phyloP scores from a whole-genome alignment of 1,140 invertebrate genomes.

The Anastrepha obliqua region DNA sequence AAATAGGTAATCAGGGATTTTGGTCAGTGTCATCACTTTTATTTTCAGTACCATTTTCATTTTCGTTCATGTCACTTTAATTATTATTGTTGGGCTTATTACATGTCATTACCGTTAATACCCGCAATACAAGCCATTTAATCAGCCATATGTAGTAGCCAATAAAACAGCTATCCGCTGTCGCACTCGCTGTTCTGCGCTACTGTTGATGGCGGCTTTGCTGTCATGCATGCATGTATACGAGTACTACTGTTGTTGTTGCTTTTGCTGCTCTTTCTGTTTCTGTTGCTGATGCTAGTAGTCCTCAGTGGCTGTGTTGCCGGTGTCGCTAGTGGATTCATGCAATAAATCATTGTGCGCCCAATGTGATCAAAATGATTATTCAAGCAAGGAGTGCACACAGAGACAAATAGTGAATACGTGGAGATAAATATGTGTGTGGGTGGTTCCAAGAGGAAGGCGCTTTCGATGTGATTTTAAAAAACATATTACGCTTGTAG shows the following conservation, averaged over 20 bases:
- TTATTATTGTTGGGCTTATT: slow-evolving; percentile 51
- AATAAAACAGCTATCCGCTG: slow-evolving; percentile 36
- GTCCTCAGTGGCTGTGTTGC: not conserved
- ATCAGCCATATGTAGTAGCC: slow-evolving; percentile 41
- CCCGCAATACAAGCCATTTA: slow-evolving; percentile 46
- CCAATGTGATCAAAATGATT: slow-evolving; percentile 40
- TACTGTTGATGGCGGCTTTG: not conserved
- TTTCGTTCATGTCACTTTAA: slow-evolving; percentile 47
- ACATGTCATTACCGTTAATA: slow-evolving; percentile 50
- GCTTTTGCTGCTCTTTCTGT: not conserved
- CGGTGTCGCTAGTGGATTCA: not conserved
- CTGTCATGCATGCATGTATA: not conserved
- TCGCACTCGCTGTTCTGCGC: not conserved
- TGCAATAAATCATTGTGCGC: slow-evolving; percentile 39
- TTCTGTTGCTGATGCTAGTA: not conserved
- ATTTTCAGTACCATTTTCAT: slow-evolving; percentile 43
- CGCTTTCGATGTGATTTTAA: too few species aligned
- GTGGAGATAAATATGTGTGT: not conserved
- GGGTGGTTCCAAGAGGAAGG: not conserved
- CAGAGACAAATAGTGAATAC: not conserved
- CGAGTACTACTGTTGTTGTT: not conserved
- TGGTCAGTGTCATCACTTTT: slow-evolving; percentile 46
- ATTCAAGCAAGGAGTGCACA: slow-evolving; percentile 9
- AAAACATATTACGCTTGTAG: too few species aligned
- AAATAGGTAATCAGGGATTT: slow-evolving; percentile 38